phyloP scores from a whole-genome alignment of 2,888 invertebrate species.

The Tachina fera region DNA sequence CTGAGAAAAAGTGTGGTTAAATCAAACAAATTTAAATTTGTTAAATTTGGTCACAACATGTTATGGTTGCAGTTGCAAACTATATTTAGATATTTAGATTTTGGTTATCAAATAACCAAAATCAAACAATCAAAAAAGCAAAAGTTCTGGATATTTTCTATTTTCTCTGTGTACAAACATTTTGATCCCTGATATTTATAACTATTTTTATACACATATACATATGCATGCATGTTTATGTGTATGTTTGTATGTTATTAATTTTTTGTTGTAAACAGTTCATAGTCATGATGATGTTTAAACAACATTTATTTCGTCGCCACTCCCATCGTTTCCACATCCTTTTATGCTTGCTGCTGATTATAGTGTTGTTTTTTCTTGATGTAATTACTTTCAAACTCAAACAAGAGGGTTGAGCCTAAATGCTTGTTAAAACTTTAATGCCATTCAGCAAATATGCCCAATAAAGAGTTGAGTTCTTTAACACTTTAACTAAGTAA shows the following conservation, averaged over 20 bases:
- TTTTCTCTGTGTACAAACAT: background rate
- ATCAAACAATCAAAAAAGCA: background rate
- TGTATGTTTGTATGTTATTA: background rate
- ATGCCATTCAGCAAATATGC: too few relatives aligned
- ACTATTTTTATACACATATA: background rate
- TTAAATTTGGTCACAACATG: too few relatives aligned
- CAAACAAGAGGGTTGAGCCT: background rate
- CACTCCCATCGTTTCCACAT: background rate
- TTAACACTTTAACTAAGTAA: too few relatives aligned
- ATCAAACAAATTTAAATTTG: too few relatives aligned
- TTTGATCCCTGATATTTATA: background rate
- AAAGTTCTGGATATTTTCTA: background rate
- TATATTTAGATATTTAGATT: too few relatives aligned
- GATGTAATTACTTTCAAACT: background rate
- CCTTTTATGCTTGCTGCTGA: background rate
- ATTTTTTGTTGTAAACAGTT: conserved; percentile 8
- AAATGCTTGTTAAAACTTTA: too few relatives aligned
- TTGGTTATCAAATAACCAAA: too few relatives aligned
- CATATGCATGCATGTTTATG: background rate
- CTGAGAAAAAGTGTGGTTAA: too few relatives aligned
- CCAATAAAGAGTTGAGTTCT: too few relatives aligned
- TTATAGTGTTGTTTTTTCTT: too few relatives aligned
- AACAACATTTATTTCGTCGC: conserved; percentile 11
- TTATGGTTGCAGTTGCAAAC: too few relatives aligned
- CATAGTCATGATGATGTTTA: conserved; percentile 8